phyloP scores from a whole-genome alignment of 2,113 vertebrate species.

The Ranitomeya imitator region DNA sequence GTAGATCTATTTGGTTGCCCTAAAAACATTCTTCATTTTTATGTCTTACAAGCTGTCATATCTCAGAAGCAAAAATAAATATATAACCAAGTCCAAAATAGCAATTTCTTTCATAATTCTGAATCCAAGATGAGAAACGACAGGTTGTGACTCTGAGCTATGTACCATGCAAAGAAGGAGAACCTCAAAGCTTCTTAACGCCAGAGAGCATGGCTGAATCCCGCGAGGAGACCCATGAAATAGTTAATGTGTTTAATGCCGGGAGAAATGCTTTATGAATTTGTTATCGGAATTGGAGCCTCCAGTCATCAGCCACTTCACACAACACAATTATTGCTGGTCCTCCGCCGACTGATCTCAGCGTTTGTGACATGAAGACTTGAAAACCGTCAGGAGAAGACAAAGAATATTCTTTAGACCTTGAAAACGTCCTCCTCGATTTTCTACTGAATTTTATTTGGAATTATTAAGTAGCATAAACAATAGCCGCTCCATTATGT shows the following conservation, averaged over 20 bases:
- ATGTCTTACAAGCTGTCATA: not conserved
- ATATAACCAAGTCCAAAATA: not conserved
- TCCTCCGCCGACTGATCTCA: slow-evolving; percentile 36
- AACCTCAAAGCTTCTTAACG: slow-evolving; percentile 15
- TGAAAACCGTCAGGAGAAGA: not conserved
- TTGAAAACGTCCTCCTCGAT: not conserved
- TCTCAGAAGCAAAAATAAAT: not conserved
- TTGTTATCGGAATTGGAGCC: slow-evolving; percentile 35
- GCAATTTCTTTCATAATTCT: slow-evolving; percentile 6
- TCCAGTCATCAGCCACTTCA: slow-evolving; percentile 37
- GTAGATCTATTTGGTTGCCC: not conserved
- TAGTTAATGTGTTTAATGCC: slow-evolving; percentile 23
- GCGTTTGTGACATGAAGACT: slow-evolving; percentile 19
- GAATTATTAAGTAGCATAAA: not conserved
- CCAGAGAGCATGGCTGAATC: not conserved
- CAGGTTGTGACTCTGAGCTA: slow-evolving; percentile 10
- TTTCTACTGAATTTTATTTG: not conserved
- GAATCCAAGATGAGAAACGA: not conserved
- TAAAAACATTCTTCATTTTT: not conserved
- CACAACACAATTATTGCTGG: slow-evolving; percentile 30
- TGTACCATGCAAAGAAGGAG: not conserved
- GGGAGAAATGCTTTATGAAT: slow-evolving; percentile 22
- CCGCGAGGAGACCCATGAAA: slow-evolving; percentile 13
- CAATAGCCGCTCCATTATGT: not conserved
- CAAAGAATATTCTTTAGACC: slow-evolving; percentile 1